Evolutionary conservation across 2,113 vertebrate genomes (phyloP).

Genomic region (Pardalotus punctatus): DNA sequence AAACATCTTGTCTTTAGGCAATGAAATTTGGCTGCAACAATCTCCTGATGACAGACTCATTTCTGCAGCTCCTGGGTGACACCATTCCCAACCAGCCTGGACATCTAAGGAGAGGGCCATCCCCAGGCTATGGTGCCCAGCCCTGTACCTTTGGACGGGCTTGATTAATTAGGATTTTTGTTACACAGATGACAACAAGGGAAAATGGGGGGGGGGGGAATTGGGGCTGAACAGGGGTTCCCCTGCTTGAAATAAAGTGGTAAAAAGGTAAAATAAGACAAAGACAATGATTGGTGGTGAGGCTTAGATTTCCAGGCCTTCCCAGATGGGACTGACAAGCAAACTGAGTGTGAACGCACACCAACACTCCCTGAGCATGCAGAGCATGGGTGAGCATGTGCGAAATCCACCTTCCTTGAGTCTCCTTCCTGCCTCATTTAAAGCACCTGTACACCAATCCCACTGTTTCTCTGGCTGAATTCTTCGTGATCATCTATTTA

Average conservation of each 20-base stretch:
- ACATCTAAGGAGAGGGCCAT: neutral
- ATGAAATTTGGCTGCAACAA: neutral
- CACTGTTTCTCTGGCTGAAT: neutral
- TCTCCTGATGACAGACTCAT: neutral
- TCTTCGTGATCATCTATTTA: neutral
- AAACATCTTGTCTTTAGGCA: neutral
- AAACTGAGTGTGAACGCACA: neutral
- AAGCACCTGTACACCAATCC: neutral
- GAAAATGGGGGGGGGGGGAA: neutral
- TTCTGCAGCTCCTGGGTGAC: neutral
- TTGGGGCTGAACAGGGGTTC: fast-evolving
- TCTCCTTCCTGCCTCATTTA: neutral
- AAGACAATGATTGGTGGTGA: neutral
- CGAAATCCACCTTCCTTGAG: neutral
- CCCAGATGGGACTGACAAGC: neutral
- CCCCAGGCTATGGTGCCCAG: neutral
- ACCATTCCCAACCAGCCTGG: neutral
- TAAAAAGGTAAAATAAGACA: neutral
- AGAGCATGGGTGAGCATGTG: neutral
- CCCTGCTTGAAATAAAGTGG: neutral
- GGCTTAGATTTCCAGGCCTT: neutral
- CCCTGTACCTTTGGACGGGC: too few species aligned
- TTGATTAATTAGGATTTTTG: neutral
- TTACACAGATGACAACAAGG: neutral
- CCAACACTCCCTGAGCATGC: neutral